Conservation (phyloP, 2,797 vertebrate genomes). For the Leptoclinus maculatus region DNA sequence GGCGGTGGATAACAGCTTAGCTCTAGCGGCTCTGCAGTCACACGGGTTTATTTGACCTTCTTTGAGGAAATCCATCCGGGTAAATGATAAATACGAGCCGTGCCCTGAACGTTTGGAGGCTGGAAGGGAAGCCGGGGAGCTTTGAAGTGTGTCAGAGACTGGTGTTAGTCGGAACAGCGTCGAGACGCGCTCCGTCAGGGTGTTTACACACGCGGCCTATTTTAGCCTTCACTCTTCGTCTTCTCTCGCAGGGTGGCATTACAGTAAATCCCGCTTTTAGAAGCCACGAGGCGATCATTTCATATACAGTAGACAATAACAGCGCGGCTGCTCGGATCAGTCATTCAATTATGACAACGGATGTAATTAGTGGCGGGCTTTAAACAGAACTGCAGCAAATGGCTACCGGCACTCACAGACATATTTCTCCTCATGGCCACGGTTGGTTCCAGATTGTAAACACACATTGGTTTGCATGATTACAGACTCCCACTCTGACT, state of each 20-base stretch:
- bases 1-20: conserved; percentile 36
- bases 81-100: conserved; percentile 51
- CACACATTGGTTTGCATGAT: conserved; percentile 70
- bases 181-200: conserved; percentile 56
- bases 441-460: conserved; percentile 70
- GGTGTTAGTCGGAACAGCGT: conserved; percentile 41
- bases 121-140: conserved; percentile 43
- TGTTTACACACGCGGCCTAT: conserved; percentile 71
- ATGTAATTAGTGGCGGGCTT: conserved; percentile 74
- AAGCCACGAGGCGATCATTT: conserved; percentile 70
- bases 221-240: conserved; percentile 61
- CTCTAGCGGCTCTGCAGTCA: conserved; percentile 32
- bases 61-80: conserved; percentile 56
- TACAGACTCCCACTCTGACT: conserved; percentile 64
- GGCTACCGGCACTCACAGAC: conserved; percentile 65
- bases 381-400: conserved; percentile 68
- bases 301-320: conserved; percentile 72
- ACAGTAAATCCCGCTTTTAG: conserved; percentile 62
- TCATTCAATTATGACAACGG: conserved; percentile 75
- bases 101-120: conserved; percentile 8
- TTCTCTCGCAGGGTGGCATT: conserved; percentile 71
- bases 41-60: conserved; percentile 64
- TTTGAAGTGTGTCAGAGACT: conserved; percentile 49
- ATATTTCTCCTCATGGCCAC: conserved; percentile 65
- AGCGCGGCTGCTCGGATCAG: conserved; percentile 64